Conservation (phyloP, 2,888 invertebrate species). For the Dendrolimus houi region DNA sequence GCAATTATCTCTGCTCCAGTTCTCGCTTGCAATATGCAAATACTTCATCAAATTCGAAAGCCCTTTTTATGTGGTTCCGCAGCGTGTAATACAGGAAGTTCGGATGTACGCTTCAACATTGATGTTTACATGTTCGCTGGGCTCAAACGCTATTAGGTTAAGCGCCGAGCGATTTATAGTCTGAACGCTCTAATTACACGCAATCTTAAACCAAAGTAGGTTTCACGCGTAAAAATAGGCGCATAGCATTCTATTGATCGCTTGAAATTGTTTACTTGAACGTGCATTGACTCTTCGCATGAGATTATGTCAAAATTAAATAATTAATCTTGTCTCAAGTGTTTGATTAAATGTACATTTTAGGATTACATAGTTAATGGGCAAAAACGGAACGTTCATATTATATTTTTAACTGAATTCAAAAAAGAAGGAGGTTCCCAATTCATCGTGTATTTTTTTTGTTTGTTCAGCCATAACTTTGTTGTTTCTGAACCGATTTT, state of each 20-base stretch:
- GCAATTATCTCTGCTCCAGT: conserved; percentile 40
- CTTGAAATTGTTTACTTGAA: conserved; percentile 35
- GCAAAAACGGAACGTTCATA: too few relatives aligned
- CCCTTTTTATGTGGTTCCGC: conserved; percentile 36
- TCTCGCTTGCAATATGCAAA: conserved; percentile 25
- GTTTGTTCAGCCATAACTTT: too few relatives aligned
- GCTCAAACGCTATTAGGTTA: conserved; percentile 49
- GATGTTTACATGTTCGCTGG: conserved; percentile 52
- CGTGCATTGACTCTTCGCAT: conserved; percentile 34
- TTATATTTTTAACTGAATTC: too few relatives aligned
- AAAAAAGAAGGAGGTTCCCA: too few relatives aligned
- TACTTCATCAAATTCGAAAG: conserved; percentile 36
- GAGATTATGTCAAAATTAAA: conserved; percentile 10
- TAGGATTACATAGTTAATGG: too few relatives aligned
- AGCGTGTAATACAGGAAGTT: conserved; percentile 43
- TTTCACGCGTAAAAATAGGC: conserved; percentile 35
- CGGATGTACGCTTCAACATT: conserved; percentile 27
- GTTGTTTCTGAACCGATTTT: too few relatives aligned
- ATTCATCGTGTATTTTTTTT: too few relatives aligned
- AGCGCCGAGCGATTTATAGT: conserved; percentile 53
- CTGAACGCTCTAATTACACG: conserved; percentile 44
- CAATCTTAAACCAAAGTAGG: conserved; percentile 39
- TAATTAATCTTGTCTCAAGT: too few relatives aligned
- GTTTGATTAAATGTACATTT: too few relatives aligned
- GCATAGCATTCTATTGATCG: conserved; percentile 24